Evolutionary conservation across 2,113 vertebrate genomes (phyloP), one percentile per base, ranked within the genome.

Genomic region (Poeciliopsis retropinna): DNA sequence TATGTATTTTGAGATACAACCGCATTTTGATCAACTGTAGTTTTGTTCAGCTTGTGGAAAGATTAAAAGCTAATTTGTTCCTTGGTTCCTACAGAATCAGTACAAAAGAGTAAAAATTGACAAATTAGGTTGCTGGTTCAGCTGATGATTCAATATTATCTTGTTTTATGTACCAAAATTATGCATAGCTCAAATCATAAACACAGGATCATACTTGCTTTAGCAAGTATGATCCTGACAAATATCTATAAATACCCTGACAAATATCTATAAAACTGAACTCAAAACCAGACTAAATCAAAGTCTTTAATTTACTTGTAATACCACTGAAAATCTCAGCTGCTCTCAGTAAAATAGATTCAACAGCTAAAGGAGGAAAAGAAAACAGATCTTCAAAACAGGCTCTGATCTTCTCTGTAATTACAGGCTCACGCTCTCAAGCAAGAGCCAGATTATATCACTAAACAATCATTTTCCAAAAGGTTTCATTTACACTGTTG

Each of bases 391-490:
- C 25, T 6, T 76, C 67, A n/a, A 69, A 51, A 27, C 41, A 30
- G 60, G 30, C 31, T 60, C 32, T 47, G 29, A 17, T 70, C 44
- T 75, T 6, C 54, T 19, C 27, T 65, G 30, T 79, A 74, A 78
- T 80, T 79, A 54, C 44, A 73, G 41, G 12, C 30, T 9, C 19
- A 73, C 73, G 54, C 34, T 25, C 22, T 11, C 19, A 39, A 64
- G 30, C 27, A 63, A 73, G 70, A 65, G 19, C 51, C 44, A 32
- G 34, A 66, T 64, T 13, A 64, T 4, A 34, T 68, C 37, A 73
- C n/a, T 60, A 22, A 37, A 65, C 61, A 41, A 31, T 51, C 22
- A 37, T 29, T 68, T 64, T 75, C 31, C 61, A 64, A 72, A 67
- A 37, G 32, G 41, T 41, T 73, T 67, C 14, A 25, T 72, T 63